phyloP scores from a whole-genome alignment of 1,140 invertebrate species.

The Dreissena rostriformis region DNA sequence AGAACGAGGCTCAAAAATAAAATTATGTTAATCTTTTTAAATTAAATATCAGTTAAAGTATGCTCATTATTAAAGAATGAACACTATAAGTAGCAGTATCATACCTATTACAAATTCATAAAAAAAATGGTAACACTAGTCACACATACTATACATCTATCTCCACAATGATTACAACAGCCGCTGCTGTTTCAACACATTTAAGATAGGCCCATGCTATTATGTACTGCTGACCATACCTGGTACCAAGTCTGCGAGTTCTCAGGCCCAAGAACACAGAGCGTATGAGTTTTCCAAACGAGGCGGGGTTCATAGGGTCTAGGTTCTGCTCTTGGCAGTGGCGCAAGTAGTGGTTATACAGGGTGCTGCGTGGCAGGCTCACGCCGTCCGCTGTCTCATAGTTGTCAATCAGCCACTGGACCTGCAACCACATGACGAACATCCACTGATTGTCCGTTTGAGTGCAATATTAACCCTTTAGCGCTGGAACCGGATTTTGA shows the following conservation, averaged over 20 bases:
- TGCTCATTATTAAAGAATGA: too few species aligned
- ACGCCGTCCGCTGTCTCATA: conserved; percentile 99
- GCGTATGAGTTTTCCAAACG: conserved; percentile 99
- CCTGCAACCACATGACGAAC: conserved; percentile 83
- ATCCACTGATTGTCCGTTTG: conserved; percentile 88
- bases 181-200: too few species aligned
- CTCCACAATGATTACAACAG: too few species aligned
- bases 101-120: too few species aligned
- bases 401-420: conserved; percentile 98
- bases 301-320: conserved; percentile 99
- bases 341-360: conserved; percentile 98
- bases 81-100: too few species aligned
- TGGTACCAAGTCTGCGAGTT: conserved; percentile 96
- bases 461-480: conserved; percentile 93
- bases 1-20: too few species aligned
- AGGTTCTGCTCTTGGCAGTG: conserved; percentile 97
- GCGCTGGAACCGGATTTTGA: too few species aligned
- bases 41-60: too few species aligned
- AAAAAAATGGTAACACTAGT: too few species aligned
- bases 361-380: conserved; percentile 95
- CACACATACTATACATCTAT: too few species aligned
- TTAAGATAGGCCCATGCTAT: too few species aligned
- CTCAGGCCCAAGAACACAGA: conserved; percentile 98
- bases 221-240: conserved; percentile 82
- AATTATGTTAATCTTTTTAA: too few species aligned